phyloP scores from a whole-genome alignment of 1,140 invertebrate species.

The Drosophila azteca region DNA sequence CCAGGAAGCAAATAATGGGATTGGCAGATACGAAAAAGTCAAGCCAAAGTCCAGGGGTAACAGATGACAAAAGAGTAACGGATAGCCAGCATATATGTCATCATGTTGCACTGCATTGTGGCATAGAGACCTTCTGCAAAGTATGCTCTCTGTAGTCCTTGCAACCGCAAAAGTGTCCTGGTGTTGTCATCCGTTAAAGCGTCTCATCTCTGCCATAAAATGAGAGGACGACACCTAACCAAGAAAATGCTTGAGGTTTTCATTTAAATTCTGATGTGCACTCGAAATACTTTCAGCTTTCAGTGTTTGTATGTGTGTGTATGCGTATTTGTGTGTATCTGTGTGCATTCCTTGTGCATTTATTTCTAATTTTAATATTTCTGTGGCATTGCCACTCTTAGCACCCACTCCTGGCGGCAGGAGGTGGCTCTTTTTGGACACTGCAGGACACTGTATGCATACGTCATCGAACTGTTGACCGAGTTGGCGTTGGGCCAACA shows the following conservation, averaged over 20 bases:
- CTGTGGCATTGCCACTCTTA: constrained; percentile 20
- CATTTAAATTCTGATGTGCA: constrained; percentile 71
- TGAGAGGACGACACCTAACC: background rate
- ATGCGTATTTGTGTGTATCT: background rate
- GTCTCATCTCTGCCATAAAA: constrained; percentile 30
- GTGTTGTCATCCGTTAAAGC: no score
- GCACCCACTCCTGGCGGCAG: constrained; percentile 19
- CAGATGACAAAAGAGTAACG: no score
- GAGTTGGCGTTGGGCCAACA: constrained; percentile 77
- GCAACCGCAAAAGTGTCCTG: no score
- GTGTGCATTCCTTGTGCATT: constrained; percentile 10
- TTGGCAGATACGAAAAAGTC: no score
- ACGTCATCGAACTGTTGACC: constrained; percentile 82
- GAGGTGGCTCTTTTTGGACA: constrained; percentile 19
- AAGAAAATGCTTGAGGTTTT: constrained; percentile 32
- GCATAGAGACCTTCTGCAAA: no score
- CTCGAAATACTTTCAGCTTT: constrained; percentile 51
- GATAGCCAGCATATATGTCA: no score
- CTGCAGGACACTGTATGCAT: constrained; percentile 65
- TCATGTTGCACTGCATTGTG: no score
- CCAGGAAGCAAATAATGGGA: background rate
- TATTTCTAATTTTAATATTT: constrained; percentile 53
- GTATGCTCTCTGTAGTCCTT: no score
- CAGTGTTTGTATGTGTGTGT: constrained; percentile 11
- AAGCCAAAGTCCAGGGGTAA: no score